Base-by-base conservation (phyloP, 1,140 invertebrate species). In the Chlorops oryzae region DNA sequence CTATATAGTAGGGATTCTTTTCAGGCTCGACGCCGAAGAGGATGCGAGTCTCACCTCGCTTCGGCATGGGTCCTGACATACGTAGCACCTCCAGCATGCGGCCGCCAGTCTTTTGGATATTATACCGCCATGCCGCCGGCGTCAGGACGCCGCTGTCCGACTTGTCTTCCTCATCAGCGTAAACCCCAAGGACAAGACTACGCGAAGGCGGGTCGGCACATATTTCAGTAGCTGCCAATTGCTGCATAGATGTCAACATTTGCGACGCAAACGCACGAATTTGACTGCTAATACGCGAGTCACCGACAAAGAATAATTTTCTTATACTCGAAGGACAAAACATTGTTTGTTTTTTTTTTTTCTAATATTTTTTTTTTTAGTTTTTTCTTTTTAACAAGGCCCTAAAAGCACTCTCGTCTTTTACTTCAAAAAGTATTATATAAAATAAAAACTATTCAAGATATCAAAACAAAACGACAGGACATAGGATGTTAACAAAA, bases 1-100 rank as follows among this genome's bases (percentile, higher is more conserved):
- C 75, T 13, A 73, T 72, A 59, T 77, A 84, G 25, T 28, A 18
- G 5, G 44, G 41, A 23, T 13, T 10, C 5, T 12, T 5, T 12
- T 76, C 74, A 25, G 72, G 62, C 34, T 83, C 46, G 1, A 43
- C 9, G 17, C 9, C 18, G 28, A 21, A 42, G 7, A 48, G 45
- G 5, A 53, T 13, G 3, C 46, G 21, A 18, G 38, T 22, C 21
- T 47, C 39, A n/a, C 50, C 50, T 4, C 41, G 17, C 23, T 46
- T 51, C 13, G 50, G 42, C 50, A 51, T 20, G 3, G 41, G 42
- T 17, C 50, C 41, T 5, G 41, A 18, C 5, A 45, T 38, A 3
- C 41, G 5, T 15, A 51, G 35, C 4, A 39, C 9, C 20, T 51
- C 42, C 24, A 40, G 25, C 18, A 47, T 15, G 7, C 35, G 34